phyloP scores from a whole-genome alignment of 2,113 vertebrate species.

The Chloropsis cyanopogon region DNA sequence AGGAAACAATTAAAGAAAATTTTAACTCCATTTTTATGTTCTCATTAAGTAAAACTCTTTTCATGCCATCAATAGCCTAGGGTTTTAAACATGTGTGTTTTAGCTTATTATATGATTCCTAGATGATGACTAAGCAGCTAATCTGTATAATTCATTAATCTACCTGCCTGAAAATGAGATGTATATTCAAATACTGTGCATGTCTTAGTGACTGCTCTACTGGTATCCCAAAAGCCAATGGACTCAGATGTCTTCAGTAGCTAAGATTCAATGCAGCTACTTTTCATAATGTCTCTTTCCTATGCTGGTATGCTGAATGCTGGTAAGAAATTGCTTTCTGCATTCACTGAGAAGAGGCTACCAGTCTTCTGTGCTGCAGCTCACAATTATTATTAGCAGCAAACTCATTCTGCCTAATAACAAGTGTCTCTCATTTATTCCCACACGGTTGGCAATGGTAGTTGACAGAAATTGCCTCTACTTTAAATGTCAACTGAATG shows the following conservation, averaged over 20 bases:
- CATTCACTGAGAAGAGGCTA: not conserved
- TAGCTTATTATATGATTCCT: not conserved
- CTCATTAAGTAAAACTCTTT: not conserved
- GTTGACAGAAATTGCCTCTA: slow-evolving; percentile 46
- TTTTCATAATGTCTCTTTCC: not conserved
- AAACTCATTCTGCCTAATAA: not conserved
- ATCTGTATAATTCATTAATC: not conserved
- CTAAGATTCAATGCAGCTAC: not conserved
- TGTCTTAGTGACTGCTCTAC: not conserved
- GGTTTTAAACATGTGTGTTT: not conserved
- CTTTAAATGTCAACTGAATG: slow-evolving; percentile 37
- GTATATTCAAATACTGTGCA: not conserved
- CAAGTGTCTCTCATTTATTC: slow-evolving; percentile 36
- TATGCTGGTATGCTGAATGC: not conserved
- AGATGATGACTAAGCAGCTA: not conserved
- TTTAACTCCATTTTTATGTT: not conserved
- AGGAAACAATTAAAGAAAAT: not conserved
- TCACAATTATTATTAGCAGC: slow-evolving; percentile 3
- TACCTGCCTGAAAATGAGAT: not conserved
- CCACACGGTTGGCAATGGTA: not conserved
- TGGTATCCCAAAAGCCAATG: not conserved
- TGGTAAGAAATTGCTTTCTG: not conserved
- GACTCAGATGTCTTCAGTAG: not conserved
- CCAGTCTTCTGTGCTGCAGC: not conserved
- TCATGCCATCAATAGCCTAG: not conserved